A percentile compares a stretch with the other conserved stretches of the same genome.
Conservation (phyloP, 2,113 vertebrate species). For the Vireo altiloquus region DNA sequence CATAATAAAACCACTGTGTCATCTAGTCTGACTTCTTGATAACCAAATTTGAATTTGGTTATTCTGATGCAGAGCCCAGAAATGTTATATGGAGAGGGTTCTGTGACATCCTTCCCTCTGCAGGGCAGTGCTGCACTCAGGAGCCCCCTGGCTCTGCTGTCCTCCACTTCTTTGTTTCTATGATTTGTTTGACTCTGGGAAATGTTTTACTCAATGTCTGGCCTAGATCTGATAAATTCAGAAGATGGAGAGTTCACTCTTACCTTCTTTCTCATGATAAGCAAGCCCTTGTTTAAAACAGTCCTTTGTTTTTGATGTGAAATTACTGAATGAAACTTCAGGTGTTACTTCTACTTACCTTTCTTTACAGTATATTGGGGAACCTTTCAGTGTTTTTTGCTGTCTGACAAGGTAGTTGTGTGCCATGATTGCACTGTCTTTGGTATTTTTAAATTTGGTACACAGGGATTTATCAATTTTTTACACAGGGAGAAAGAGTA, state of each 20-base stretch:
- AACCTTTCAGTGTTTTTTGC: not conserved
- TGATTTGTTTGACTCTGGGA: not conserved
- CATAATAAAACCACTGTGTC: not conserved
- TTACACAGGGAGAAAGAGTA: not conserved
- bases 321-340: not conserved
- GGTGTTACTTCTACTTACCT: not conserved
- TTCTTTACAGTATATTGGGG: not conserved
- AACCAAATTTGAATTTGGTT: not conserved
- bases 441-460: not conserved
- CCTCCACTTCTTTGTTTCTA: not conserved
- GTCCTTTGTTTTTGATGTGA: not conserved
- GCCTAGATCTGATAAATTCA: not conserved
- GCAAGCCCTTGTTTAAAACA: not conserved
- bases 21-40: not conserved
- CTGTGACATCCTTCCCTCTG: not conserved
- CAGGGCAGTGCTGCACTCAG: not conserved
- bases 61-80: not conserved
- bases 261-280: not conserved
- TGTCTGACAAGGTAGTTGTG: not conserved
- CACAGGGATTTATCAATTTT: not conserved
- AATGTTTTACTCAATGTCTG: not conserved
- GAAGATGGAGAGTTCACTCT: not conserved
- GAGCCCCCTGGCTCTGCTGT: not conserved
- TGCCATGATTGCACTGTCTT: not conserved
- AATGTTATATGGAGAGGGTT: not conserved